phyloP scores from a whole-genome alignment of 2,113 vertebrate species.

The Nestor notabilis region DNA sequence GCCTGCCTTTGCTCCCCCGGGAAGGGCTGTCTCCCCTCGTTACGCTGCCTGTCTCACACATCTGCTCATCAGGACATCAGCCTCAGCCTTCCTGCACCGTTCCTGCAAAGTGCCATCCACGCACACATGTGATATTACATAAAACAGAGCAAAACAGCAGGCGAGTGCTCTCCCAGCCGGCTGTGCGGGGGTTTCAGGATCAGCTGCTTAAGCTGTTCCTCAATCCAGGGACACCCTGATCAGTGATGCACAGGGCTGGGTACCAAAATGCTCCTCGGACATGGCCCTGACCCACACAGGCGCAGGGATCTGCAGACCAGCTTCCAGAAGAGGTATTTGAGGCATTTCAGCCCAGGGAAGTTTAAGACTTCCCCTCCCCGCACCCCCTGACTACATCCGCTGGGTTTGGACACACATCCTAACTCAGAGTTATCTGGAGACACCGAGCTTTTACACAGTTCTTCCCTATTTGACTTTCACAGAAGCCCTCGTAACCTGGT shows the following conservation, averaged over 20 bases:
- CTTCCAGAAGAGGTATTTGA: background rate
- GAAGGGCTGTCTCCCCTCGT: background rate
- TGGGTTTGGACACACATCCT: background rate
- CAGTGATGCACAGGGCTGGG: accelerated
- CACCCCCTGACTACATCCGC: background rate
- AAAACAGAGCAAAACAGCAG: background rate
- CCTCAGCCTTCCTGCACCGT: background rate
- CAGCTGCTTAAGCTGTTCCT: accelerated
- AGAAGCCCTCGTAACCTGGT: slow-evolving; percentile 45
- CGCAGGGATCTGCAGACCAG: background rate
- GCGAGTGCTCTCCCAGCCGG: background rate
- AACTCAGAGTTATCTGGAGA: background rate
- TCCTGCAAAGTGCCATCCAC: background rate
- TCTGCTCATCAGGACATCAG: background rate
- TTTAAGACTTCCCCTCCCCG: background rate
- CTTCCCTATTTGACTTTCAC: slow-evolving; percentile 26
- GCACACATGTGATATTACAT: background rate
- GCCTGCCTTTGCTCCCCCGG: background rate
- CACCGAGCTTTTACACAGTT: background rate
- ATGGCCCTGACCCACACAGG: background rate
- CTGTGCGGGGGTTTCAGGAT: background rate
- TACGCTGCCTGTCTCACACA: background rate
- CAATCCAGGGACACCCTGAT: accelerated
- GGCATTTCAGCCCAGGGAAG: background rate
- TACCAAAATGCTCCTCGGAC: accelerated